A percentile compares a stretch with the other conserved stretches of the same genome.
Evolutionary conservation across 2,113 vertebrate species (phyloP).

Genomic region (Origma solitaria): DNA sequence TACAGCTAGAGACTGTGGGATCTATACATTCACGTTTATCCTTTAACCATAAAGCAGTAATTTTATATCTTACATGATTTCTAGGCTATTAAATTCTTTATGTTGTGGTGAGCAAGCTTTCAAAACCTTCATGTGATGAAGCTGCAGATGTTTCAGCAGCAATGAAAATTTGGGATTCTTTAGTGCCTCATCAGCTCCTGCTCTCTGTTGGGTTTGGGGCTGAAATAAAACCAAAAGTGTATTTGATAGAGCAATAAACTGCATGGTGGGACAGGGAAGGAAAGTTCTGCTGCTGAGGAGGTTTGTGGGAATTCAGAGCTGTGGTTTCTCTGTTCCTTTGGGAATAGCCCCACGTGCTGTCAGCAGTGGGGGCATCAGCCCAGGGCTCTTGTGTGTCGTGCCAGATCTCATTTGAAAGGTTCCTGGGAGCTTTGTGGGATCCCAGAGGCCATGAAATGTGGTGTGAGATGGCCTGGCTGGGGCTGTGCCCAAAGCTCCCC

Average conservation of each 20-base stretch:
- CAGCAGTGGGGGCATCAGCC: accelerated
- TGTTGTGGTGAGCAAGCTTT: not conserved
- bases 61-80: not conserved
- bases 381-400: not conserved
- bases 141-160: not conserved
- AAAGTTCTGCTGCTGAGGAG: not conserved
- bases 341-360: accelerated
- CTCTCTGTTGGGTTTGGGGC: not conserved
- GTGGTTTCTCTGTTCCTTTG: not conserved
- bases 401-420: not conserved
- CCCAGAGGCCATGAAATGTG: not conserved
- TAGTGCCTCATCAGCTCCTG: not conserved
- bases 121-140: not conserved
- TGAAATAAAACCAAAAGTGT: not conserved
- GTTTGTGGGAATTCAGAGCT: not conserved
- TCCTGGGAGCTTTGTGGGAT: accelerated
- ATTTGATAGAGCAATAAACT: not conserved
- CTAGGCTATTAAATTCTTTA: not conserved
- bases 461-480: not conserved
- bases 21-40: not conserved
- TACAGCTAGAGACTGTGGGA: not conserved
- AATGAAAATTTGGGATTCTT: not conserved
- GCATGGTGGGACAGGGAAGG: not conserved
- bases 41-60: not conserved
- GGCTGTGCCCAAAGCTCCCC: not conserved